Conservation (phyloP, 2,113 vertebrate species). For the Tenrec ecaudatus region DNA sequence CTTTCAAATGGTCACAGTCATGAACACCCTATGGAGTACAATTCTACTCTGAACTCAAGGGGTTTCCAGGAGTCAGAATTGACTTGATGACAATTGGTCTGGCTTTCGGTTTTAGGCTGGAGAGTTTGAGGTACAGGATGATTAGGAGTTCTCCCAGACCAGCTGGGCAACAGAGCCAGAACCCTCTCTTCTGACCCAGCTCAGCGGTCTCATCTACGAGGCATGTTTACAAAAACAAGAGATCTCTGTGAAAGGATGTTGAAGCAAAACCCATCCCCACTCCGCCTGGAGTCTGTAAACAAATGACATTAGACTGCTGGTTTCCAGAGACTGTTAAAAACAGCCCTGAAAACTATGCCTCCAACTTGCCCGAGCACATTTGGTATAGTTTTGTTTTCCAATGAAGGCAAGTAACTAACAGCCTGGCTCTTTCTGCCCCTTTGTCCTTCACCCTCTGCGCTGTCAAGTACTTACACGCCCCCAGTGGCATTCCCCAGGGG, state of each 20-base stretch:
- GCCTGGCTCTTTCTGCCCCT: not conserved
- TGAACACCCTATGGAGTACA: not conserved
- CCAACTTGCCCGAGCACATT: not conserved
- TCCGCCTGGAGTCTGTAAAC: slow-evolving; percentile 24
- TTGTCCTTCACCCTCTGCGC: not conserved
- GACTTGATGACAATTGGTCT: not conserved
- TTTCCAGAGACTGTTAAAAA: slow-evolving; percentile 48
- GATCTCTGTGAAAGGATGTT: slow-evolving; percentile 14
- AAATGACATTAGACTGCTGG: not conserved
- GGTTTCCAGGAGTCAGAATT: not conserved
- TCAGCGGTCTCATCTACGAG: not conserved
- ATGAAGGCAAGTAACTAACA: not conserved
- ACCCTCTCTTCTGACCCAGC: not conserved
- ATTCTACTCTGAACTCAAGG: not conserved
- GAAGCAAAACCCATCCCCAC: not conserved
- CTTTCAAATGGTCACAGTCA: not conserved
- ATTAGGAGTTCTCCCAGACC: not conserved
- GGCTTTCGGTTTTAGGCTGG: not conserved
- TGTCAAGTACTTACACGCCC: not conserved
- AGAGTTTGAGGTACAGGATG: not conserved
- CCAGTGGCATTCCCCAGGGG: not conserved
- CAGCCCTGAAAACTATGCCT: not conserved
- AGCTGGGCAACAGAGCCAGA: not conserved
- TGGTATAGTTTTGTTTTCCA: not conserved
- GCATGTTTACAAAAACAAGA: not conserved